Base-by-base conservation (phyloP, 2,113 vertebrate genomes). In the Malurus melanocephalus region DNA sequence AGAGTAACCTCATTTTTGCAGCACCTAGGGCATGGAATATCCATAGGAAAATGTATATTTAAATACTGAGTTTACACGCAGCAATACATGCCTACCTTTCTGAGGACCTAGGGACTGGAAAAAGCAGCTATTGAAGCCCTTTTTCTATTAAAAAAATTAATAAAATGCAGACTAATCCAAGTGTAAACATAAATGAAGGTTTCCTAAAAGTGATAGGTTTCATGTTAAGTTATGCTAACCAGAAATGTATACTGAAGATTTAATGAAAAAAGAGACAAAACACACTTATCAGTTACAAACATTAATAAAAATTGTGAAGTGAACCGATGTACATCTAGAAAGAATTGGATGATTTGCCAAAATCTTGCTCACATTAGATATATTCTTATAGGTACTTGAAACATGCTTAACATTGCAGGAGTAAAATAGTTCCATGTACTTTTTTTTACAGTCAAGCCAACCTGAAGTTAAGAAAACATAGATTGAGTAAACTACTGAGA, bases 1-100 rank as follows among this genome's bases (percentile, higher is more conserved):
- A 40, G 6, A 64, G 30, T 28, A 64, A 79, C 16, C 12, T 32
- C 4, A 32, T 60, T 88, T 64, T 64, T 65, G 18, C 23, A 27
- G 26, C 33, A 16, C 23, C 4, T 10, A 2, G 7, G 13, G 5
- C 20, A 55, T 9, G 11, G 35, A 79, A 76, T 4, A 76, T 11
- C 5, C 1, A 0, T 16, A 67, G n/a, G 0, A 1, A 82, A 30
- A 12, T 27, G 27, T 35, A n/a, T 46, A 17, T 4, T 20, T 56
- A 68, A 59, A 72, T 6, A 26, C 14, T 46, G n/a, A 76, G 5
- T 49, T 68, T 56, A 18, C 9, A n/a, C 11, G 19, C 46, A 65
- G 35, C 30, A 60, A 22, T 32, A 30, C 10, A n/a, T 64, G 16
- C 32, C 43, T 59, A 28, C 5, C 28, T 52, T 57, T 3, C 55